Percentiles rank a stretch among this genome's conserved stretches.
phyloP scores from a whole-genome alignment of 2,888 invertebrate species.

The Callosobruchus maculatus region DNA sequence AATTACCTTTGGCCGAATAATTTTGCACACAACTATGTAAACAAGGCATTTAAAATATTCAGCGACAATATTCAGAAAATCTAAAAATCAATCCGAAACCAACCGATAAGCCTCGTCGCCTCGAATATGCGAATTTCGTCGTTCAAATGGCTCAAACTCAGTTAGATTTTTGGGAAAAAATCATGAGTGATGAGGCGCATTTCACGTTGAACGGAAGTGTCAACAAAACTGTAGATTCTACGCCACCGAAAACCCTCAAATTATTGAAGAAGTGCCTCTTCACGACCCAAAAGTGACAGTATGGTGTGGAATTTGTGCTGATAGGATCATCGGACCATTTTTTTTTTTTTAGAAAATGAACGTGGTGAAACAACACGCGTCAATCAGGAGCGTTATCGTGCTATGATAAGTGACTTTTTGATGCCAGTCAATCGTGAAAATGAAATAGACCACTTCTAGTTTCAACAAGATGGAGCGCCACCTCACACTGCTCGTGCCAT shows the following conservation, averaged over 20 bases:
- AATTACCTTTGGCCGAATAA: too few relatives aligned
- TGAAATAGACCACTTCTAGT: constrained; percentile 9
- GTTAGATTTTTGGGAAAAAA: too few relatives aligned
- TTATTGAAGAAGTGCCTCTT: constrained; percentile 2
- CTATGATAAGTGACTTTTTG: constrained; percentile 16
- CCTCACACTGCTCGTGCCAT: constrained; percentile 4
- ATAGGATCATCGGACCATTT: constrained; percentile 15
- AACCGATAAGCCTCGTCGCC: too few relatives aligned
- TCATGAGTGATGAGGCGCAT: constrained; percentile 4
- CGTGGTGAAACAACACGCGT: constrained; percentile 13
- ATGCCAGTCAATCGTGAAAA: neutral
- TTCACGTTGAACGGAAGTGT: neutral
- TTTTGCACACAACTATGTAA: too few relatives aligned
- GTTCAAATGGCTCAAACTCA: too few relatives aligned
- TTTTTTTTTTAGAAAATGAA: constrained; percentile 25
- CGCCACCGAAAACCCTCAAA: neutral
- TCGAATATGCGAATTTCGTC: too few relatives aligned
- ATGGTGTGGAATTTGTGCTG: constrained; percentile 9
- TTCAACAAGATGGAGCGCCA: constrained; percentile 18
- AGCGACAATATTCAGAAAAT: too few relatives aligned
- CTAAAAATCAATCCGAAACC: too few relatives aligned
- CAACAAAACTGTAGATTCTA: constrained; percentile 2
- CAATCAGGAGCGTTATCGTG: constrained; percentile 14
- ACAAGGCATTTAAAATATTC: too few relatives aligned
- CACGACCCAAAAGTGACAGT: constrained; percentile 1